Base-by-base conservation (phyloP, 2,797 vertebrate genomes). In the Anabacerthia variegaticeps region DNA sequence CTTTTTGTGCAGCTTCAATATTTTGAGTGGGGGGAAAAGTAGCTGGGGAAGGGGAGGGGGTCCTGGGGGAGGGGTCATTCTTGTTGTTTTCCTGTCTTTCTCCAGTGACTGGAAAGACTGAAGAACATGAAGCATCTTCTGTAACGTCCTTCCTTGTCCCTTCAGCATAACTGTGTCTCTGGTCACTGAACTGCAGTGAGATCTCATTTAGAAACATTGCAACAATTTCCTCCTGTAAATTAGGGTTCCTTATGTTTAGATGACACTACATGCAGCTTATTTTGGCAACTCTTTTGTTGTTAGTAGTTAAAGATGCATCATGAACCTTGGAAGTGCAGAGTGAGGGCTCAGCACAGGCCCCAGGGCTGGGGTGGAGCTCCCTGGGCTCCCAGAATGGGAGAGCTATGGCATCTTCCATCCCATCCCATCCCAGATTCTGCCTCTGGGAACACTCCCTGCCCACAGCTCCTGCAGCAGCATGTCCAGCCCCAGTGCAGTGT, bases 1-100 rank as follows among this genome's bases (percentile, higher is more conserved):
- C 94, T 98, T 97, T 97, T 97, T 97, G 97, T 98, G 97, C 97
- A 90, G 96, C 97, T 97, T 97, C 94, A 95, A 16, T 97, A 93
- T 97, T 97, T 96, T 96, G 93, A 94, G 74, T 89, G 86, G 94
- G 91, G 78, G 92, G 72, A 30, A 74, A 95, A 88, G 41, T 75
- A 91, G 92, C 91, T 73, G 68, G 91, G 94, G 89, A 83, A 86
- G 85, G 95, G 93, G 88, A 92, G 91, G 95, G 96, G 92, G 76
- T 56, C 41, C 56, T 9, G 62, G 23, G 85, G 80, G 93, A 93
- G 86, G 91, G 82, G 82, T 96, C 85, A 32, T 94, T 93, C 67
- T 83, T 94, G 85, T 96, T 72, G 71, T 89, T 95, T 97, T 93
- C 77, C 79, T 44, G 58, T 96, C 92, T 61, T 87, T 91, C 92